A percentile compares a stretch with the other conserved stretches of the same genome.
Conservation (phyloP, 1,140 invertebrate species). For the Ectropis grisescens region DNA sequence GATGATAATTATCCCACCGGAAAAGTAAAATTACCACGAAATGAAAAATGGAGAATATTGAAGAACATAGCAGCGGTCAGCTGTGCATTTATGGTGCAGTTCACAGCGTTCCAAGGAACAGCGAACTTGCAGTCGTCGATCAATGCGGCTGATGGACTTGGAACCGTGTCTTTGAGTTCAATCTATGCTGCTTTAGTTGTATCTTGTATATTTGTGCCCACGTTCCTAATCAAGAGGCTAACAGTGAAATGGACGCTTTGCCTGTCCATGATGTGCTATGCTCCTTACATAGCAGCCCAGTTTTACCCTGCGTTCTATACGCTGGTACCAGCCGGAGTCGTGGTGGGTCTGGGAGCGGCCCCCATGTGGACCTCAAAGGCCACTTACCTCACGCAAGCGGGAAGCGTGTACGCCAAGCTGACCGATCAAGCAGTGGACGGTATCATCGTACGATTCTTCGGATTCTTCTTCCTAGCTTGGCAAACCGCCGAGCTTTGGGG, state of each 20-base stretch:
- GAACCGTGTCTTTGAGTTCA: conserved; percentile 86
- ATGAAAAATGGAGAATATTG: conserved; percentile 88
- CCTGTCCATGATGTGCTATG: conserved; percentile 91
- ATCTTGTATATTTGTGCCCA: conserved; percentile 94
- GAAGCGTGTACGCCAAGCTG: conserved; percentile 89
- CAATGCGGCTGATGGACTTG: conserved; percentile 85
- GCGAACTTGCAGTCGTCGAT: conserved; percentile 92
- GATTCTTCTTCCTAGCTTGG: conserved; percentile 98
- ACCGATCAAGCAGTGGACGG: conserved; percentile 90
- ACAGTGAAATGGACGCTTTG: conserved; percentile 97
- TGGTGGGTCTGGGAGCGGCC: conserved; percentile 91
- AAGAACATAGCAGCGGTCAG: conserved; percentile 91
- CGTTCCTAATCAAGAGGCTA: conserved; percentile 87
- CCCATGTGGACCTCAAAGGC: conserved; percentile 98
- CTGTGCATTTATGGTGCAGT: conserved; percentile 92
- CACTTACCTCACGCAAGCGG: conserved; percentile 94
- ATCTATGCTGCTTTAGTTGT: conserved; percentile 91
- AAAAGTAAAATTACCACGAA: conserved; percentile 82
- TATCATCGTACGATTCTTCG: conserved; percentile 95
- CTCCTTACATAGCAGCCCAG: conserved; percentile 93
- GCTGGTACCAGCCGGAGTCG: conserved; percentile 90
- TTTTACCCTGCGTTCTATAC: conserved; percentile 92
- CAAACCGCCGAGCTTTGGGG: conserved; percentile 96
- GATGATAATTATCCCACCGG: conserved; percentile 76
- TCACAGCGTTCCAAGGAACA: conserved; percentile 92